Evolutionary conservation across 2,113 vertebrate species (phyloP), one percentile per base, ranked within the genome.

Genomic region (Sapayoa aenigma): DNA sequence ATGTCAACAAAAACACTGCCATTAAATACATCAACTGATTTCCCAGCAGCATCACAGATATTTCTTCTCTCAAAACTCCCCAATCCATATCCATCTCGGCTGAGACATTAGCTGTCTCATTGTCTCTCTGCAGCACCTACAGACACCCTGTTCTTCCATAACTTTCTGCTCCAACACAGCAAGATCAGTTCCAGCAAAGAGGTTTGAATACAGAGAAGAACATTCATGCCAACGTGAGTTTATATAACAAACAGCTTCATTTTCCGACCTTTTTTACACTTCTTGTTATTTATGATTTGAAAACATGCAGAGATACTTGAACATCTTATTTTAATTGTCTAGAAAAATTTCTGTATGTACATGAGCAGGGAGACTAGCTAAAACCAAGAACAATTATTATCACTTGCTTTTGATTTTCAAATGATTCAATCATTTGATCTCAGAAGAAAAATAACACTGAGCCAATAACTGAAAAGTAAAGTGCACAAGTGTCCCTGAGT

Each of bases 361-460:
- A 8, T 1, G 1, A 90, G 31, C 47, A 35, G 69, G 44, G 47
- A 77, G 35, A 63, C 0, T 25, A 12, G 6, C 23, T 50, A 55
- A 89, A 80, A 50, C 5, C 33, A 74, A 65, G 28, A 87, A 35
- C 20, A 72, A 52, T 49, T 52, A 77, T 75, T 31, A 86, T 35
- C 31, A 59, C 27, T 82, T 72, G 37, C 20, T 83, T 96, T 47
- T 91, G 55, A 56, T 80, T 89, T 81, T 66, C n/a, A 81, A 88
- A 75, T 33, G 11, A 83, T 44, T 87, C 28, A 87, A 23, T 67
- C 24, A 55, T 44, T 87, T 83, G 24, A n/a, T 63, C 59, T 56
- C 39, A 31, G 24, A 86, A 50, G 20, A 84, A 86, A 86, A 88
- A 47, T 19, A 77, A 80, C 12, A 7, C 33, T 52, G 71, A 90